These are phyloP conservation scores for Pterostichus madidus DNA, from an alignment of 2,888 invertebrate species.

Conservation along the genomic window DNA sequence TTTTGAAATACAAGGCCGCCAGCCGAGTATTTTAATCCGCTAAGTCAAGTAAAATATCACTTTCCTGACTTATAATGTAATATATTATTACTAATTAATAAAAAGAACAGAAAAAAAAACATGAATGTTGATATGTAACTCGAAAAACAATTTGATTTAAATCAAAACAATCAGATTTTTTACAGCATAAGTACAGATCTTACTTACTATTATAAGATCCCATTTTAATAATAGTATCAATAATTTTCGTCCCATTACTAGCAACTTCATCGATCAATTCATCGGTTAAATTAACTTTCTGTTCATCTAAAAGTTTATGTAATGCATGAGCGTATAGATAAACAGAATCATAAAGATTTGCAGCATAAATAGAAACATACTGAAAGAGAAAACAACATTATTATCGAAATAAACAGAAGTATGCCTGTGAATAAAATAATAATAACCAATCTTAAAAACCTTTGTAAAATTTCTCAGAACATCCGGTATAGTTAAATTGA, in stretches of 20 bases:
- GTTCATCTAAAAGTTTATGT: slow-evolving; percentile 83
- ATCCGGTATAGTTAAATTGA: slow-evolving; percentile 85
- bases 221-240: slow-evolving; percentile 90
- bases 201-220: slow-evolving; percentile 92
- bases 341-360: slow-evolving; percentile 96
- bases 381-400: slow-evolving; percentile 73
- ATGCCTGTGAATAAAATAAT: background rate
- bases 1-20: too few relatives aligned
- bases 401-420: too few relatives aligned
- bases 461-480: slow-evolving; percentile 77
- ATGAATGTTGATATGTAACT: too few relatives aligned
- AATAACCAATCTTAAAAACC: slow-evolving; percentile 64
- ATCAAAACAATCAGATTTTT: too few relatives aligned
- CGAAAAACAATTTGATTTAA: too few relatives aligned
- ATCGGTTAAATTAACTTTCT: slow-evolving; percentile 81
- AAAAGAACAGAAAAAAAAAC: too few relatives aligned
- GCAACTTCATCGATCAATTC: slow-evolving; percentile 82
- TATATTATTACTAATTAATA: too few relatives aligned
- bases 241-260: slow-evolving; percentile 92
- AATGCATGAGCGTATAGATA: slow-evolving; percentile 93
- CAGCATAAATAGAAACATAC: slow-evolving; percentile 94
- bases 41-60: too few relatives aligned
- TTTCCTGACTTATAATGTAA: too few relatives aligned
- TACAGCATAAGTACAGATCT: background rate
- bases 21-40: too few relatives aligned